Base-by-base conservation (phyloP, 2,888 invertebrate genomes). In the Imbricaverruca yamaguchii region DNA sequence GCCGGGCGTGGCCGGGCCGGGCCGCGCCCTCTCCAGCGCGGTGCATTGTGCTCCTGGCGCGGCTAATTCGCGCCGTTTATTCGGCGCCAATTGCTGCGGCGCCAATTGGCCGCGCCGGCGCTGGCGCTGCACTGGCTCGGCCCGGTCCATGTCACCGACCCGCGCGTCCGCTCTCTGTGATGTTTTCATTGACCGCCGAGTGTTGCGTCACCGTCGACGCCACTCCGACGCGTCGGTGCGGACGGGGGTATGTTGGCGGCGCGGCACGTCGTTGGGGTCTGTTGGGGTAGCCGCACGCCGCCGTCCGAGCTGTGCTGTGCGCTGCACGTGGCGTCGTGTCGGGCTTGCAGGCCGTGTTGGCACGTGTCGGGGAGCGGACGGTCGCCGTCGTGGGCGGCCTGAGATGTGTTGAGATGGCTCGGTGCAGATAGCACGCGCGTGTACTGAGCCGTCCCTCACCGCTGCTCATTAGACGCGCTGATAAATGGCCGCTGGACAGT, bases 1-100 rank as follows among this genome's bases (percentile, higher is more conserved):
- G 61, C 8, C 18, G 61, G 61, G 61, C 18, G 10, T 8, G 61
- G 61, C 18, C 3, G 61, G 18, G 61, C 8, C 8, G 61, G 61
- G 61, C 18, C 13, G 61, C 15, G 61, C 61, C 39, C 39, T 39
- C 39, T 39, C 39, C 39, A 39, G 2, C 39, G 39, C 4, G 39
- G 39, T 39, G 39, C 39, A 39, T 39, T 39, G 18, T 21, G 61
- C 18, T 61, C 61, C 18, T 21, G 18, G 21, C 61, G 15, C 21
- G 15, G 25, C n/a, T 67, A 67, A 67, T 67, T 67, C 67, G 9
- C 25, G 25, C 61, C 67, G 67, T 67, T 67, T 67, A 67, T 67
- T 67, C 67, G 25, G 39, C 39, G 25, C 25, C 67, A 67, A 67
- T 67, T 67, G 67, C 61, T 11, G 61, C 15, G 61, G 39, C 13